These are phyloP conservation scores for Chaunax sp. DNA, from an alignment of 2,797 vertebrate genomes.

Conservation along the genomic window DNA sequence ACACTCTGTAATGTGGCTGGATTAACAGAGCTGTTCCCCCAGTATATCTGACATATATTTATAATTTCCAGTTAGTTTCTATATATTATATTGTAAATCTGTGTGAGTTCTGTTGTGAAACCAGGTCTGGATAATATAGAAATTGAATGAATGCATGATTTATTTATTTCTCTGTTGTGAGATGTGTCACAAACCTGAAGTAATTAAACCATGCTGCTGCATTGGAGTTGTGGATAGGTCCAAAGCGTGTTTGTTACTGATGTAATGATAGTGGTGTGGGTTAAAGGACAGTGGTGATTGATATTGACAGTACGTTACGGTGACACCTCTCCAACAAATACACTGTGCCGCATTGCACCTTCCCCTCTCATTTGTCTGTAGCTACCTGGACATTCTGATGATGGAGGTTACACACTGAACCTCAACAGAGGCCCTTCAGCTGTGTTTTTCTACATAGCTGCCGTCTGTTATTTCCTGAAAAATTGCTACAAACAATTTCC, in stretches of 20 bases:
- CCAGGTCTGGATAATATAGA: no score
- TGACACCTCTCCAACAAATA: constrained; percentile 12
- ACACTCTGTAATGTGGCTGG: background rate
- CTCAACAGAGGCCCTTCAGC: constrained; percentile 20
- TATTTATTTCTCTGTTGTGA: no score
- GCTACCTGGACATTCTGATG: constrained; percentile 28
- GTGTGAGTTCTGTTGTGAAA: no score
- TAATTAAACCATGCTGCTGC: background rate
- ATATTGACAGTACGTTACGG: constrained; percentile 1
- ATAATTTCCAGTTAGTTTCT: no score
- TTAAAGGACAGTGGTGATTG: background rate
- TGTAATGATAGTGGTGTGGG: constrained; percentile 15
- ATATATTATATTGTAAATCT: no score
- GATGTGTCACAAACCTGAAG: background rate
- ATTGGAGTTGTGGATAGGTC: background rate
- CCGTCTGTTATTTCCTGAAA: constrained; percentile 46
- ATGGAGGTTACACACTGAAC: constrained; percentile 11
- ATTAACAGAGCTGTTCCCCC: background rate
- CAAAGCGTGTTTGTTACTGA: background rate
- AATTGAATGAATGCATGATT: no score
- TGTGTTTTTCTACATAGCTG: constrained; percentile 25
- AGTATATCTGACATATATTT: no score
- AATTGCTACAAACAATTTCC: constrained; percentile 38
- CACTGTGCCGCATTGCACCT: constrained; percentile 1
- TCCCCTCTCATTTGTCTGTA: constrained; percentile 13